phyloP scores from a whole-genome alignment of 2,888 invertebrate species.

The Agrilus biguttatus region DNA sequence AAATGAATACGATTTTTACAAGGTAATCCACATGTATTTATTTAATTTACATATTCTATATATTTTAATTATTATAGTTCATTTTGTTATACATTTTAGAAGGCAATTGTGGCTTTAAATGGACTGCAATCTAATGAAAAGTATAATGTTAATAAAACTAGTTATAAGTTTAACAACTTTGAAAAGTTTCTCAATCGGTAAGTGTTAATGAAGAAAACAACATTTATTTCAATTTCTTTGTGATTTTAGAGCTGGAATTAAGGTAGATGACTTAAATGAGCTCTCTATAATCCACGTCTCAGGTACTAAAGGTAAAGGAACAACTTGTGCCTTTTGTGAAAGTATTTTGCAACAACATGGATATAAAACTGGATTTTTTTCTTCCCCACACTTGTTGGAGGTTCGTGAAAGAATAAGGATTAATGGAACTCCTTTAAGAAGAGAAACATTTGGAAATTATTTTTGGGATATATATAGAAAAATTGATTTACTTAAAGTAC shows the following conservation, averaged over 20 bases:
- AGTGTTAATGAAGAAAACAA: no score
- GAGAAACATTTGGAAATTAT: slow-evolving; percentile 55
- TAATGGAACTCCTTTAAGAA: slow-evolving; percentile 63
- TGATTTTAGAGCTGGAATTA: slow-evolving; percentile 42
- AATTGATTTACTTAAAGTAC: slow-evolving; percentile 37
- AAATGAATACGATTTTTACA: no score
- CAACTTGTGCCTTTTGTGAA: slow-evolving; percentile 88
- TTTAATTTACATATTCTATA: no score
- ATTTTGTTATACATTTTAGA: no score
- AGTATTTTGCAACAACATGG: slow-evolving; percentile 74
- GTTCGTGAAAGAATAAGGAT: slow-evolving; percentile 86
- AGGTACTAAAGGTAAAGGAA: slow-evolving; percentile 97
- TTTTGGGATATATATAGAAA: slow-evolving; percentile 72
- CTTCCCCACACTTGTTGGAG: slow-evolving; percentile 88
- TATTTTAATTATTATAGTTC: no score
- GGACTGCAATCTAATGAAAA: no score
- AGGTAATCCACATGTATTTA: no score
- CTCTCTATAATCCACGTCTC: slow-evolving; percentile 86
- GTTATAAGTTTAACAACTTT: no score
- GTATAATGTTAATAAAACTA: no score
- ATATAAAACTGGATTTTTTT: slow-evolving; percentile 82
- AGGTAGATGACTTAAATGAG: slow-evolving; percentile 48
- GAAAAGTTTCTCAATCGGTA: no score
- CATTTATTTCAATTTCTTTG: no score
- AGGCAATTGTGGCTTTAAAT: no score